Evolutionary conservation across 2,888 invertebrate species (phyloP).

Genomic region (Phymatocera aterrima): DNA sequence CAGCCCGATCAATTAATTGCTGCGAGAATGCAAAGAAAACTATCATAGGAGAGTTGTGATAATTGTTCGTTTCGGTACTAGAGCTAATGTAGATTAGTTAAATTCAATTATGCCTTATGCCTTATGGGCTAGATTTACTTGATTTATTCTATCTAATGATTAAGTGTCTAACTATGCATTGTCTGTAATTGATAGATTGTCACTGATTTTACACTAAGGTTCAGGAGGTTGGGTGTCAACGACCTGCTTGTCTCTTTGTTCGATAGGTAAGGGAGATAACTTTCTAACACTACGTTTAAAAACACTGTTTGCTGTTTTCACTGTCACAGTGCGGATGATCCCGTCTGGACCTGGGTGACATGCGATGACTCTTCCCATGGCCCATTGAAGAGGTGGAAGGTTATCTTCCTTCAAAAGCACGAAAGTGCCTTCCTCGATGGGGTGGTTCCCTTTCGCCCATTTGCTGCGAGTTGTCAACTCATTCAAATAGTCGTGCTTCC

Average conservation of each 20-base stretch:
- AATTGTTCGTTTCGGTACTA: background rate
- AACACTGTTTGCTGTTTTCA: slow-evolving; percentile 1
- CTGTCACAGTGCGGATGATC: no score
- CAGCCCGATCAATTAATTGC: background rate
- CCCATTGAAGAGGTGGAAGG: background rate
- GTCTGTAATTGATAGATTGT: background rate
- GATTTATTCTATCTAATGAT: background rate
- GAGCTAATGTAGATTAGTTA: no score
- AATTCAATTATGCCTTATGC: no score
- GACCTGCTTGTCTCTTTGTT: background rate
- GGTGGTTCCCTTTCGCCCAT: slow-evolving; percentile 29
- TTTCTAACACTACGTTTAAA: slow-evolving; percentile 35
- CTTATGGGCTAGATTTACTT: no score
- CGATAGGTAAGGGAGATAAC: slow-evolving; percentile 27
- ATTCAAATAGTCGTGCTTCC: background rate
- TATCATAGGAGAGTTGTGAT: background rate
- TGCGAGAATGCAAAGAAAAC: no score
- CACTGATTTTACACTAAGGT: background rate
- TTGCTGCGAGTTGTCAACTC: background rate
- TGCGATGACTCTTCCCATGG: background rate
- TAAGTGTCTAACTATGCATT: background rate
- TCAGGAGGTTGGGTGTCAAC: background rate
- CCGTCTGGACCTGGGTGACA: background rate
- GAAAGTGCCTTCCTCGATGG: background rate
- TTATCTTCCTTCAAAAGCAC: background rate